phyloP scores from a whole-genome alignment of 2,797 vertebrate genomes.

The Bradypus variegatus region DNA sequence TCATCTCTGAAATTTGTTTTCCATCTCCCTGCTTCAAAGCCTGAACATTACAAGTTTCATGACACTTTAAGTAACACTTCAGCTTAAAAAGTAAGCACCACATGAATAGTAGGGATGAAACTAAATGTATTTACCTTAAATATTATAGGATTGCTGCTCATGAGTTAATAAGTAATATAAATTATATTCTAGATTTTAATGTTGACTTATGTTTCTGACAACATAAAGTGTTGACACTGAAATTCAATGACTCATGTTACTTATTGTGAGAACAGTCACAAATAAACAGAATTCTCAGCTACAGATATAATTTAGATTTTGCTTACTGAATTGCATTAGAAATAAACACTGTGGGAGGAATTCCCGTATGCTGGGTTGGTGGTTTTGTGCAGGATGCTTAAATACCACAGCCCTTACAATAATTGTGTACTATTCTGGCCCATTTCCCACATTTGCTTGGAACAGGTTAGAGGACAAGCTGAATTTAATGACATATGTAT shows the following conservation, averaged over 20 bases:
- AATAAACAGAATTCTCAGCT: neutral
- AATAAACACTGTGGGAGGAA: neutral
- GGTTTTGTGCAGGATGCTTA: slow-evolving; percentile 5
- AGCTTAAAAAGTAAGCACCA: neutral
- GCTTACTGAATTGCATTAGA: slow-evolving; percentile 2
- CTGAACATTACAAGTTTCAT: neutral
- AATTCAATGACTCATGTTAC: neutral
- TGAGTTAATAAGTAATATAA: neutral
- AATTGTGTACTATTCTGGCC: neutral
- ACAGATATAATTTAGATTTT: neutral
- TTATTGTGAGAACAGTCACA: neutral
- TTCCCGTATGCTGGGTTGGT: neutral
- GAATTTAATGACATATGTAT: slow-evolving; percentile 54
- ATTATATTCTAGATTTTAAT: neutral
- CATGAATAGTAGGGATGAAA: neutral
- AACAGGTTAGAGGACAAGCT: slow-evolving; percentile 32
- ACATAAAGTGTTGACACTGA: neutral
- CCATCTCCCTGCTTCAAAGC: neutral
- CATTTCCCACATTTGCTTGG: slow-evolving; percentile 33
- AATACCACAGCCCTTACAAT: neutral
- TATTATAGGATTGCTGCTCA: neutral
- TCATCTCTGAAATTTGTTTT: neutral
- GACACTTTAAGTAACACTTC: neutral
- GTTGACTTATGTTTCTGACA: neutral
- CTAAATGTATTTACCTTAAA: neutral